Evolutionary conservation across 2,888 invertebrate genomes (phyloP).

Genomic region (Pseudanteris insignis): DNA sequence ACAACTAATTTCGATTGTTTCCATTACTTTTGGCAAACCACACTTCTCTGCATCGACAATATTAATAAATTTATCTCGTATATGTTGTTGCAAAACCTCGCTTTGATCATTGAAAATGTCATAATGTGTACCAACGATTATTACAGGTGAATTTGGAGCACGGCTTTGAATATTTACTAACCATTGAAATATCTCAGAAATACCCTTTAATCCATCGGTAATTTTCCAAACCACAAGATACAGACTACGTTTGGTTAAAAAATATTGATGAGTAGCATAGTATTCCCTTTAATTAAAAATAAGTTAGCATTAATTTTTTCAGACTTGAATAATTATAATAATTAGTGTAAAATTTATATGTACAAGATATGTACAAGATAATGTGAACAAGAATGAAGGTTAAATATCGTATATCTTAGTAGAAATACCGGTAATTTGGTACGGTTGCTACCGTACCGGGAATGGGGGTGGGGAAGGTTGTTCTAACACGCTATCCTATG

Average conservation of each 20-base stretch:
- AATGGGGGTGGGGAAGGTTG: no score
- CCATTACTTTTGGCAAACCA: constrained; percentile 91
- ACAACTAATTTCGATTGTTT: constrained; percentile 91
- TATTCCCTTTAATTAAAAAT: constrained; percentile 76
- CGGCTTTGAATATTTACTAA: constrained; percentile 93
- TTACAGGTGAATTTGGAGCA: constrained; percentile 95
- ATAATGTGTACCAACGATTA: constrained; percentile 96
- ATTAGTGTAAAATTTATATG: no score
- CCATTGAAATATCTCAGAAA: constrained; percentile 93
- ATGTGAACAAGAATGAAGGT: no score
- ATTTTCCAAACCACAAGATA: constrained; percentile 96
- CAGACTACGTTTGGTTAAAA: constrained; percentile 91
- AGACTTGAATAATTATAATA: no score
- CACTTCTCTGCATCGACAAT: constrained; percentile 96
- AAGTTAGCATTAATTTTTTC: no score
- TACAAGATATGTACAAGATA: no score
- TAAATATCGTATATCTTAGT: no score
- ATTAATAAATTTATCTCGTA: constrained; percentile 87
- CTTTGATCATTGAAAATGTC: constrained; percentile 82
- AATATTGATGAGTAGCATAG: constrained; percentile 98
- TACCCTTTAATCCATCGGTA: constrained; percentile 86
- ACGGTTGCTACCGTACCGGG: no score
- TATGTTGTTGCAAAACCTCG: constrained; percentile 87
- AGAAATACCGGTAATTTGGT: no score
- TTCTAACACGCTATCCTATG: no score